Evolutionary conservation across 2,888 invertebrate genomes (phyloP).

Genomic region (Callyntrura guangdongensis): DNA sequence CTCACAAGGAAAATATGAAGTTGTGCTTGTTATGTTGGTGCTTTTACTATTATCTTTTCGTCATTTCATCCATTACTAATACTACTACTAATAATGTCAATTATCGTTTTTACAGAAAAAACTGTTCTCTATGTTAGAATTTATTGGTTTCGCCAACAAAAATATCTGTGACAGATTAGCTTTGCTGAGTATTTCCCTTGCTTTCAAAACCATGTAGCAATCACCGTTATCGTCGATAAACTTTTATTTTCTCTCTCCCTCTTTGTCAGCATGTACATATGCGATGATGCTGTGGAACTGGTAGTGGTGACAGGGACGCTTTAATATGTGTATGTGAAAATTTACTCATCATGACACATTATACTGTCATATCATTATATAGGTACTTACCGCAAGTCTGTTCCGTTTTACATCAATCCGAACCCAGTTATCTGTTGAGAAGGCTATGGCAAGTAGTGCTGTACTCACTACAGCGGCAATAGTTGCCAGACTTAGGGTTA

Average conservation of each 20-base stretch:
- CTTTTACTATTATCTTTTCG: background rate
- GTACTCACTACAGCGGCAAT: conserved; percentile 98
- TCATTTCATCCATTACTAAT: background rate
- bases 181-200: background rate
- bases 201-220: conserved; percentile 7
- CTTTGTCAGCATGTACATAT: background rate
- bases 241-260: conserved; percentile 33
- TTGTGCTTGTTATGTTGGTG: background rate
- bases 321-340: background rate
- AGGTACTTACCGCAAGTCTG: conserved; percentile 89
- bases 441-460: conserved; percentile 96
- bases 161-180: background rate
- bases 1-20: background rate
- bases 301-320: background rate
- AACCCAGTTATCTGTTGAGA: conserved; percentile 98
- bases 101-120: background rate
- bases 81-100: background rate
- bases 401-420: conserved; percentile 96
- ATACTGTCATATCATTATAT: background rate
- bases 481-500: conserved; percentile 97
- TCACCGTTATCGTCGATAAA: background rate
- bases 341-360: background rate
- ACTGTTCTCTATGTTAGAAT: background rate
- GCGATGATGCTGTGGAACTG: too few species aligned
- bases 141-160: background rate